Evolutionary conservation across 2,888 invertebrate genomes (phyloP).

Genomic region (Gymnoscelis rufifasciata): DNA sequence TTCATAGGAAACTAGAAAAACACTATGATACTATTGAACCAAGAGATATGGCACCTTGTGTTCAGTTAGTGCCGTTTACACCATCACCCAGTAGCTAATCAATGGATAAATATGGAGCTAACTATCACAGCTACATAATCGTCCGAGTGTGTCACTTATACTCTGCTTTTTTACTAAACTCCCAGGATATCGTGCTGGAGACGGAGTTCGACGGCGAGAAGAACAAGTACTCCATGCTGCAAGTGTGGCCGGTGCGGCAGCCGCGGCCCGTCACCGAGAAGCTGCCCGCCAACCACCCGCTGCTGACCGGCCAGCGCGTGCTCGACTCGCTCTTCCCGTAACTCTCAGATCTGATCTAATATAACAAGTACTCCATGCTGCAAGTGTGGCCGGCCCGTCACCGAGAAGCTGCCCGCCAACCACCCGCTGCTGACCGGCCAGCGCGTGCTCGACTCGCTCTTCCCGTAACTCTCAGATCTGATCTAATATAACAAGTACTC

Average conservation of each 20-base stretch:
- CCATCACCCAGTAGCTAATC: no score
- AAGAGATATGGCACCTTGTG: no score
- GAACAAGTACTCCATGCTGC: slow-evolving; percentile 96
- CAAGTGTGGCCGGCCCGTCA: slow-evolving; percentile 98
- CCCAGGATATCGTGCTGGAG: slow-evolving; percentile 95
- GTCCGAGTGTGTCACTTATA: no score
- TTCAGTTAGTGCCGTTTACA: no score
- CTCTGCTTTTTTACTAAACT: no score
- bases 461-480: slow-evolving; percentile 98
- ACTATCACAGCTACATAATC: no score
- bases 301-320: slow-evolving; percentile 98
- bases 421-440: slow-evolving; percentile 99
- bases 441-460: slow-evolving; percentile 97
- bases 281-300: slow-evolving; percentile 97
- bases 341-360: slow-evolving; percentile 68
- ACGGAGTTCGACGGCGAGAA: slow-evolving; percentile 99
- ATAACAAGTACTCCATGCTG: slow-evolving; percentile 4
- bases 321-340: slow-evolving; percentile 98
- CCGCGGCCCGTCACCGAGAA: slow-evolving; percentile 98
- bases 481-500: no score
- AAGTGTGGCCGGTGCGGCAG: slow-evolving; percentile 99
- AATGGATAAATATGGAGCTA: no score
- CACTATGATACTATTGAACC: no score
- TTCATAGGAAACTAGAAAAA: no score
- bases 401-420: slow-evolving; percentile 99